Evolutionary conservation across 2,888 invertebrate genomes (phyloP), one percentile per base, ranked within the genome.

Genomic region (Dasypolia templi): DNA sequence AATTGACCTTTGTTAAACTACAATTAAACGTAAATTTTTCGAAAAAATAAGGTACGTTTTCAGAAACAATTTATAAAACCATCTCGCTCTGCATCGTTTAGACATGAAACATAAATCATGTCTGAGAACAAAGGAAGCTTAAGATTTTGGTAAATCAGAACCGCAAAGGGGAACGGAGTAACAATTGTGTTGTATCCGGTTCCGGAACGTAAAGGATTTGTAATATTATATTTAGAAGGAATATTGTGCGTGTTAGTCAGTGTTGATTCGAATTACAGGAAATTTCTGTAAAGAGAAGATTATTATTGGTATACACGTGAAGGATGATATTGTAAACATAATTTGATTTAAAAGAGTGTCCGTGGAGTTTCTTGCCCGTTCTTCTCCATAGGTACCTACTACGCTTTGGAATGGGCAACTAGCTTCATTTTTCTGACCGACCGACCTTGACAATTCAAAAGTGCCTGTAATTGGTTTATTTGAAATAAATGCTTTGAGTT

Each of bases 111-210:
- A 77, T 86, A 76, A 86, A 86, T 86, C 85, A 86, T 64, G 74
- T n/a, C 71, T 44, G 22, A 14, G 71, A 75, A 86, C 82, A 86
- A 83, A 58, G 59, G 72, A 22, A 66, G 70, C 71, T 75, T 69
- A 77, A 79, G 76, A 80, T 82, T 86, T 79, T 68, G 74, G 81
- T 67, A 75, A 79, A 86, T 84, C 77, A 71, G 53, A 69, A 69
- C 64, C 72, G 6, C 53, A 69, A 14, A 32, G 51, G 77, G n/a
- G 58, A 44, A 12, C 22, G 59, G 39, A 26, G 46, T 42, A 61
- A 70, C 42, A 61, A 69, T 76, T 11, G 46, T 49, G 32, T 26
- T 7, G 32, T 53, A 77, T 68, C 77, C 77, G 53, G 61, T 58
- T 39, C 59, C 66, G 64, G 46, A 58, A 62, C 68, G 46, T 61